Base-by-base conservation (phyloP, 2,797 vertebrate genomes). In the Sebastes nivosus region DNA sequence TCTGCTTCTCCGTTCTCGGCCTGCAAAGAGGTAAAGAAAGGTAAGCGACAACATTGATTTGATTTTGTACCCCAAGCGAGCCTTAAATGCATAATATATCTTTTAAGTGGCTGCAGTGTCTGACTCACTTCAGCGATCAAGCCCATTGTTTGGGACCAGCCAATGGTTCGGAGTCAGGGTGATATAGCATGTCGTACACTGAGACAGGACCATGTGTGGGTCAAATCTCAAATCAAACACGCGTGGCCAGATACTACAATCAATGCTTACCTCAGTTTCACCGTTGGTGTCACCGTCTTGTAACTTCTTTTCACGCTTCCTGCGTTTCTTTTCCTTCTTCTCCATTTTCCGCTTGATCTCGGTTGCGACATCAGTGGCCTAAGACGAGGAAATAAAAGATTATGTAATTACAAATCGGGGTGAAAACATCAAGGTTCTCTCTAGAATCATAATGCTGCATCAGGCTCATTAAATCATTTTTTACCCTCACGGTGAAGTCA, bases 381-480 rank as follows among this genome's bases (percentile, higher is more conserved):
- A 24, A 3, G 3, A 67, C 0, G 8, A 38, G 3, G 9, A 1
- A 10, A n/a, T 5, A 2, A 50, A 6, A 3, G 1, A 24, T 1
- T 1, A 8, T 0, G 1, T 4, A 2, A 75, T 20, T n/a, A 16
- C 11, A 11, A 11, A 25, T 36, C 14, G 2, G 4, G 3, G 2
- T 2, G 18, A 22, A 14, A 32, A 2, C 3, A 30, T 0, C 1
- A 4, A 1, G 2, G 1, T 3, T 6, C 1, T 1, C 0, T 2
- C 0, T 8, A 3, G 16, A 11, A 1, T 5, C 0, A 0, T 0
- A 27, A 27, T 24, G 90, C 92, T 89, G 96, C 81, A 94, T 99
- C 98, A 99, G 98, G 90, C 98, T 99, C 98, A 99, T 99, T 99
- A 99, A 99, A 99, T 98, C 98, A 99, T 97, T 94, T 95, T 89